Percentiles rank a stretch among this genome's conserved stretches.
phyloP scores from a whole-genome alignment of 92 coral and sea anemone genomes.

The Epizoanthus rinbou region DNA sequence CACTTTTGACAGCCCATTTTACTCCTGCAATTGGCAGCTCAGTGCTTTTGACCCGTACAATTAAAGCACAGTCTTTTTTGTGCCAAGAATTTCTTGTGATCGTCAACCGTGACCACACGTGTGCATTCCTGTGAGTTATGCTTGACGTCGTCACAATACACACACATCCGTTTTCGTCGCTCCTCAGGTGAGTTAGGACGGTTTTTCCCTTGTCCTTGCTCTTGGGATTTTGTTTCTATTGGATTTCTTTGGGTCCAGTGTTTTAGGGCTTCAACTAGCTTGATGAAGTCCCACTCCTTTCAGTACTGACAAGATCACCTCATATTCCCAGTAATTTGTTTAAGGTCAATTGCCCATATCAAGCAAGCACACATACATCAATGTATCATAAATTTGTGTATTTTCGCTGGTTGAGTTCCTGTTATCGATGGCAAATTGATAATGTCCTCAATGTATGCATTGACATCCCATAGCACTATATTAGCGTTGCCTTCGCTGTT shows the following conservation, averaged over 20 bases:
- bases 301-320: constrained; percentile 54
- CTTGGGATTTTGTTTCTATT: neutral
- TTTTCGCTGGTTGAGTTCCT: constrained; percentile 45
- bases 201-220: neutral
- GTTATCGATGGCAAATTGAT: constrained; percentile 47
- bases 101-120: constrained; percentile 19
- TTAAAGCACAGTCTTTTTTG: constrained; percentile 33
- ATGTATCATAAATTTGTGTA: constrained; percentile 38
- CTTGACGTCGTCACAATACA: constrained; percentile 40
- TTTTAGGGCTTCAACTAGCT: constrained; percentile 39
- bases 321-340: constrained; percentile 50
- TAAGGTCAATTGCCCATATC: constrained; percentile 48
- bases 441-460: constrained; percentile 52
- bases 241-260: constrained; percentile 51
- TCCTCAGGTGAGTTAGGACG: constrained; percentile 6
- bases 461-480: constrained; percentile 36
- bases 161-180: constrained; percentile 14
- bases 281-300: constrained; percentile 43
- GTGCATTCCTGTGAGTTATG: constrained; percentile 38
- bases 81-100: constrained; percentile 30
- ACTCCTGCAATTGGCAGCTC: constrained; percentile 17
- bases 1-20: neutral
- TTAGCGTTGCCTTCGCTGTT: constrained; percentile 39
- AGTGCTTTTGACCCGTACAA: constrained; percentile 10
- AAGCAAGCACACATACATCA: constrained; percentile 34